Evolutionary conservation across 1,140 invertebrate genomes (phyloP), one percentile per base, ranked within the genome.

Genomic region (Listronotus oregonensis): DNA sequence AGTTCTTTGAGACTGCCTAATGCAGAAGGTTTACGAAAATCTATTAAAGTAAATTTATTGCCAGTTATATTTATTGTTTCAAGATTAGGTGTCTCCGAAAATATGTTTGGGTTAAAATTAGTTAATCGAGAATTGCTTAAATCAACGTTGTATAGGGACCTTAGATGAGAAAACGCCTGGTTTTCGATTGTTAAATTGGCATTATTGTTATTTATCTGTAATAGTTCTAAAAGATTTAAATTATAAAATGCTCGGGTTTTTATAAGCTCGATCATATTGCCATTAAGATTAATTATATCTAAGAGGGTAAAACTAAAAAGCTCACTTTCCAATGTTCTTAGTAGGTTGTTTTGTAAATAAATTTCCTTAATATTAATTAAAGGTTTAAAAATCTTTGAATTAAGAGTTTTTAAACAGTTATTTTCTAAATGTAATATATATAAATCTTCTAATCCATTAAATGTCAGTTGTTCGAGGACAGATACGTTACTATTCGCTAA

Each of bases 241-340:
- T 51, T 61, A 27, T 51, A 6, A 37, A 61, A 61, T 12, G 58
- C 56, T 17, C 11, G n/a, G n/a, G 42, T 10, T 27, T 58, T 21
- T 14, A 61, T 61, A 50, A 7, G 11, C 21, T 51, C 6, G 39
- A 51, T 12, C 12, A 42, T 10, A 15, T 61, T 50, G 10, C 37
- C 37, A 10, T 12, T n/a, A 12, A 59, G 27, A 5, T 34, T 32
- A 8, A 37, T 9, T 8, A 10, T 47, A 10, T 37, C 15, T 11
- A 59, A 10, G 9, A 12, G 43, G 6, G 43, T 7, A 12, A 6
- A 27, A 39, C 31, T 49, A 18, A 59, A 59, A 6, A 59, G 11
- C 7, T 34, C 6, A 12, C 43, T 59, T 15, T 40, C 10, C 8
- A 59, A 17, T 10, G 34, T 18, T 15, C 21, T 40, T 6, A 61